Conservation (phyloP, 2,888 invertebrate species). For the Hyppa rectilinea region DNA sequence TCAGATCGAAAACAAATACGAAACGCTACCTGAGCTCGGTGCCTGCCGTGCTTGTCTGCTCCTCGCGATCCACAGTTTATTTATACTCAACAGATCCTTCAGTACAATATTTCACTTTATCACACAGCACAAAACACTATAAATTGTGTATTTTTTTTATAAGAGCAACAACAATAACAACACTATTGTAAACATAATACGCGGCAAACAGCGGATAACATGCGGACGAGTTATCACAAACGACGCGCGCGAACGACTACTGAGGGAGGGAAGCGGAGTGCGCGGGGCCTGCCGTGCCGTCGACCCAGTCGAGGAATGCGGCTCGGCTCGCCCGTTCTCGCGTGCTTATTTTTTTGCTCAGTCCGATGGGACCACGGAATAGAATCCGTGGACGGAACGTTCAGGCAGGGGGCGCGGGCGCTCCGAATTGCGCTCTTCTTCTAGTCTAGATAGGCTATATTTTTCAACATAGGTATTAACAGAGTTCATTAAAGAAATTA, state of each 20-base stretch:
- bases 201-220: slow-evolving; percentile 77
- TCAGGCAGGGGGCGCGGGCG: slow-evolving; percentile 70
- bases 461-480: slow-evolving; percentile 14
- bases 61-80: slow-evolving; percentile 78
- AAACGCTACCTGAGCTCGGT: slow-evolving; percentile 88
- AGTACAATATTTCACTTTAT: slow-evolving; percentile 72
- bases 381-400: slow-evolving; percentile 60
- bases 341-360: slow-evolving; percentile 83
- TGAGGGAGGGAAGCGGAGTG: slow-evolving; percentile 63
- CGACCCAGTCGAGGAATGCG: slow-evolving; percentile 89
- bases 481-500: too few relatives aligned
- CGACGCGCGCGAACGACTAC: slow-evolving; percentile 88
- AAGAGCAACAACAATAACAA: slow-evolving; percentile 82
- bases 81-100: slow-evolving; percentile 68
- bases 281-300: slow-evolving; percentile 81
- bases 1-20: slow-evolving; percentile 84
- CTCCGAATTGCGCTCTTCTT: slow-evolving; percentile 30
- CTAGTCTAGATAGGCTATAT: slow-evolving; percentile 38
- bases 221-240: slow-evolving; percentile 75
- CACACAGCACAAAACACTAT: slow-evolving; percentile 81
- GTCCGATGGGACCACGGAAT: slow-evolving; percentile 64
- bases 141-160: slow-evolving; percentile 72
- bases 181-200: slow-evolving; percentile 87
- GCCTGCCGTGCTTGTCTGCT: slow-evolving; percentile 85
- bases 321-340: slow-evolving; percentile 87